Conservation (phyloP, 2,797 vertebrate species). For the Eptatretus atami region DNA sequence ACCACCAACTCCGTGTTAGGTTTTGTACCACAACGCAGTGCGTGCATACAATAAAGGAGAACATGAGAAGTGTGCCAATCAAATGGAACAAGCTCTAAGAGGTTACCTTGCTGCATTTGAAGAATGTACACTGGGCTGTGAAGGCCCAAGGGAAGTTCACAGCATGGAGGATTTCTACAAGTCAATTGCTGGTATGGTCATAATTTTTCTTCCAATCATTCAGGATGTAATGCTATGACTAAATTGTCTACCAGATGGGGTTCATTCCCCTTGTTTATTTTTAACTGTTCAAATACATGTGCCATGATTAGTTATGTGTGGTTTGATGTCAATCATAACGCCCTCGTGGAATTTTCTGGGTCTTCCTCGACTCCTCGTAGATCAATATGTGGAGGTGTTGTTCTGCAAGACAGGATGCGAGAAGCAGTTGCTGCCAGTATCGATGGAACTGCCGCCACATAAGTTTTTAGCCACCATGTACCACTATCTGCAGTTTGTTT, state of each 20-base stretch:
- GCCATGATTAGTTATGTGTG: too few relatives aligned
- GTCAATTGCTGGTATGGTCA: conserved; percentile 1
- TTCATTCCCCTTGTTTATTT: too few relatives aligned
- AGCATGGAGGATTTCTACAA: conserved; percentile 5
- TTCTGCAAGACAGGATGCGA: background rate
- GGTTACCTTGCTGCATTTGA: background rate
- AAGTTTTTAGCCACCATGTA: conserved; percentile 5
- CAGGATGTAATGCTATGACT: too few relatives aligned
- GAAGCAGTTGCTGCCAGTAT: background rate
- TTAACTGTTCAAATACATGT: too few relatives aligned
- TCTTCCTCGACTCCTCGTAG: background rate
- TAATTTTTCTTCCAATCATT: too few relatives aligned
- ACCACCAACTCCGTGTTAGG: background rate
- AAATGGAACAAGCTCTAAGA: background rate
- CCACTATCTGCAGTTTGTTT: conserved; percentile 3
- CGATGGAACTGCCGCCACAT: background rate
- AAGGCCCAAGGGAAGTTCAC: conserved; percentile 1
- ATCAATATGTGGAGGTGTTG: background rate
- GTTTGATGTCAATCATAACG: too few relatives aligned
- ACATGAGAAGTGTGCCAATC: background rate
- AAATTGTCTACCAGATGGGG: too few relatives aligned
- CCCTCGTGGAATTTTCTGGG: too few relatives aligned
- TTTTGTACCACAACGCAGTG: conserved; percentile 1
- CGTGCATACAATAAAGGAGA: background rate
- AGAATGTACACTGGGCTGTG: background rate